Conservation (phyloP, 2,888 invertebrate genomes). For the Eilema griseolum region DNA sequence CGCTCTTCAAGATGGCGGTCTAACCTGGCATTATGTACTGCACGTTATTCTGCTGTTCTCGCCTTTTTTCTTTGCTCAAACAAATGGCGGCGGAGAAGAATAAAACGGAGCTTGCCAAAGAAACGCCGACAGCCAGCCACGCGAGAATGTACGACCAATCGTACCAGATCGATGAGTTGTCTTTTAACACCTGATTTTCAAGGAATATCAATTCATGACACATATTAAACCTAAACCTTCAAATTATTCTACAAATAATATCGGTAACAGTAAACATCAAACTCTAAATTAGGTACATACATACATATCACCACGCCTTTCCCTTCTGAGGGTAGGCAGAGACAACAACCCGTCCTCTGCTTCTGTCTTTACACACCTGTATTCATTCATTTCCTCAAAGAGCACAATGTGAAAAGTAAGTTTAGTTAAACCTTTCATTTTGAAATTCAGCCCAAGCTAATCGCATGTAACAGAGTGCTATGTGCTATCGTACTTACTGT, state of each 20-base stretch:
- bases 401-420: neutral
- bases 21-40: constrained; percentile 97
- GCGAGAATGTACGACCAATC: constrained; percentile 95
- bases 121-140: constrained; percentile 93
- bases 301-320: neutral
- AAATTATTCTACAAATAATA: neutral
- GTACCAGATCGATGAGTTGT: constrained; percentile 91
- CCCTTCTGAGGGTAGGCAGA: too few species aligned
- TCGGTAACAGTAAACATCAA: neutral
- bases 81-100: constrained; percentile 94
- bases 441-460: neutral
- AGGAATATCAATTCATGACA: constrained; percentile 17
- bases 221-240: neutral
- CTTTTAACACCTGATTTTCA: constrained; percentile 89
- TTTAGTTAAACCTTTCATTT: neutral
- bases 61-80: constrained; percentile 91
- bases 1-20: constrained; percentile 72
- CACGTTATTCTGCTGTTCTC: constrained; percentile 92
- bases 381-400: neutral
- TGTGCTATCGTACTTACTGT: neutral
- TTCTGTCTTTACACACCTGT: too few species aligned
- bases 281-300: neutral
- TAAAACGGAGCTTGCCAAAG: constrained; percentile 91
- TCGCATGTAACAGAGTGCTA: too few species aligned
- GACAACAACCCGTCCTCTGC: too few species aligned